Conservation (phyloP, 2,113 vertebrate genomes). For the Donacobius atricapilla region DNA sequence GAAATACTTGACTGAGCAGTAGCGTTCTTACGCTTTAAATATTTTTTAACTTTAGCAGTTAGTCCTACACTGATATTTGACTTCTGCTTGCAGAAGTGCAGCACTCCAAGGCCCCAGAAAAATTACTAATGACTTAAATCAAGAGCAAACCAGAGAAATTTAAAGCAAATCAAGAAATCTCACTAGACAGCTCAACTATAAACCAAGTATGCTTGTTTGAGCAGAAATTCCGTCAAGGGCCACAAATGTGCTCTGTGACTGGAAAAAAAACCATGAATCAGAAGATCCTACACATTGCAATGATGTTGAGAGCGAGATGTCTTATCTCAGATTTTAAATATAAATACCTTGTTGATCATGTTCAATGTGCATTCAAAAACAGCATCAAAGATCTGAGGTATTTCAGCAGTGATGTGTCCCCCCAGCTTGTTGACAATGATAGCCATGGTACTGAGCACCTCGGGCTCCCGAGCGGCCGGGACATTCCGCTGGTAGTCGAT, state of each 20-base stretch:
- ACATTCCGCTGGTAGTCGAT: slow-evolving; percentile 99
- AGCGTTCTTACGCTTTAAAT: not conserved
- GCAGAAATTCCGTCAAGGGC: too few species aligned
- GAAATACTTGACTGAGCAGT: not conserved
- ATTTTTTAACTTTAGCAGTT: not conserved
- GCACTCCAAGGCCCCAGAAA: not conserved
- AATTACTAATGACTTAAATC: not conserved
- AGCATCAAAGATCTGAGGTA: slow-evolving; percentile 98
- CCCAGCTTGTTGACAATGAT: slow-evolving; percentile 98
- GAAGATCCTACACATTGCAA: fast-evolving
- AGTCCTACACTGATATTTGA: not conserved
- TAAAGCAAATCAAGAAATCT: not conserved
- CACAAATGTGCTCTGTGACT: not conserved
- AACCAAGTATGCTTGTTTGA: fast-evolving
- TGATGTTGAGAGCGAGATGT: not conserved
- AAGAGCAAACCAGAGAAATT: not conserved
- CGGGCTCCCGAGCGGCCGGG: slow-evolving; percentile 94
- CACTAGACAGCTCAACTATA: not conserved
- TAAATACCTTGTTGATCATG: slow-evolving; percentile 97
- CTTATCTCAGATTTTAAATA: not conserved
- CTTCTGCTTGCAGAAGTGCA: not conserved
- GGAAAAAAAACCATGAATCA: fast-evolving
- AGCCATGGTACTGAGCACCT: slow-evolving; percentile 99
- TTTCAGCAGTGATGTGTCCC: slow-evolving; percentile 96
- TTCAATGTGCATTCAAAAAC: slow-evolving; percentile 99